Evolutionary conservation across 2,797 vertebrate species (phyloP).

Genomic region (Poecilia wingei): DNA sequence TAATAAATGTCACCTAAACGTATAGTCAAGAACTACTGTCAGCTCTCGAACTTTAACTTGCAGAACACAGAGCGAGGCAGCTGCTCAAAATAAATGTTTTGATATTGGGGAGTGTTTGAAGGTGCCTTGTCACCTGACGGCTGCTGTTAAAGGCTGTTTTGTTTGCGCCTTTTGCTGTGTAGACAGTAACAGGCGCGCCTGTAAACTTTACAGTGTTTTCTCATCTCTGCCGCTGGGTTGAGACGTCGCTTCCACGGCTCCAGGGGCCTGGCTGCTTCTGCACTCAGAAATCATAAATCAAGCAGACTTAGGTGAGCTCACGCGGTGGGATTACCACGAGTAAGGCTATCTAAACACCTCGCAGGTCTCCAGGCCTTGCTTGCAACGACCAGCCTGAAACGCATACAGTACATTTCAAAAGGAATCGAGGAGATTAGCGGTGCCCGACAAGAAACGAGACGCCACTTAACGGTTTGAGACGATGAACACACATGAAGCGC

Average conservation of each 20-base stretch:
- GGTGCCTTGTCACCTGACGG: constrained; percentile 66
- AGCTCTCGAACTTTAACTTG: constrained; percentile 60
- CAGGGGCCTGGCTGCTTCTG: constrained; percentile 25
- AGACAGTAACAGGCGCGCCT: constrained; percentile 64
- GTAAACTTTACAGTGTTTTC: constrained; percentile 57
- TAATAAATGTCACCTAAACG: constrained; percentile 63
- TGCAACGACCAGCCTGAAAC: constrained; percentile 1
- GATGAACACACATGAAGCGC: constrained; percentile 25
- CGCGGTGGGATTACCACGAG: constrained; percentile 17
- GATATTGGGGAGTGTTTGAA: constrained; percentile 55
- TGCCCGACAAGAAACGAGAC: neutral
- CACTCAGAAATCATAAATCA: constrained; percentile 54
- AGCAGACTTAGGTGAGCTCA: constrained; percentile 32
- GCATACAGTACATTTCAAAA: constrained; percentile 12
- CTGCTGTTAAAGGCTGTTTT: constrained; percentile 59
- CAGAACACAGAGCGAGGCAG: constrained; percentile 64
- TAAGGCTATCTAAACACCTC: constrained; percentile 31
- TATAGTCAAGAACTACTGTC: constrained; percentile 68
- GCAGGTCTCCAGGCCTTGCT: constrained; percentile 24
- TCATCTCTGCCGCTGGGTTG: constrained; percentile 37
- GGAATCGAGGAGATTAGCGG: neutral
- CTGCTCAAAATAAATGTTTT: constrained; percentile 76
- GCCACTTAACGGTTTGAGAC: constrained; percentile 4
- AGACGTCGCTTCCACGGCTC: constrained; percentile 56
- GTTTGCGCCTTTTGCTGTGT: constrained; percentile 40